Evolutionary conservation across 1,140 invertebrate species (phyloP).

Genomic region (Araneus ventricosus): DNA sequence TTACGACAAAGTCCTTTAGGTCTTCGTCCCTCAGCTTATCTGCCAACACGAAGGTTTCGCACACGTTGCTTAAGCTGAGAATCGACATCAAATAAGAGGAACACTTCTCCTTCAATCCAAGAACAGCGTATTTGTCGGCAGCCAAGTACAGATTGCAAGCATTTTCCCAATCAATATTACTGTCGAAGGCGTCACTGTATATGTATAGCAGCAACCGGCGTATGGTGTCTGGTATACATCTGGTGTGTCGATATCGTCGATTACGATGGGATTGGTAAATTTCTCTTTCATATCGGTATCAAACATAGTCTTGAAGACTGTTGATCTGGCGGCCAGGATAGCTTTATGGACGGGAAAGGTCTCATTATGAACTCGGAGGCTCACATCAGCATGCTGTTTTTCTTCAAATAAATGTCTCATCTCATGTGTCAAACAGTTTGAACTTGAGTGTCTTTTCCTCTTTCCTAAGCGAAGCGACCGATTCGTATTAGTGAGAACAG

Average conservation of each 20-base stretch:
- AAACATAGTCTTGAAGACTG: not conserved
- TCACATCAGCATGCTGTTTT: not conserved
- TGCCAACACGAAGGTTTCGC: too few species aligned
- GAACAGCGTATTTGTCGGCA: too few species aligned
- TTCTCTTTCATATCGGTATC: not conserved
- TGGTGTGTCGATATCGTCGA: constrained; percentile 15
- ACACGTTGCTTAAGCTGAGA: too few species aligned
- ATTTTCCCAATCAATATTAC: too few species aligned
- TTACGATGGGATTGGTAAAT: not conserved
- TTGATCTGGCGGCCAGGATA: not conserved
- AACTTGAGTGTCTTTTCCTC: too few species aligned
- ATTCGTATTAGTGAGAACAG: too few species aligned
- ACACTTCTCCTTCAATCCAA: too few species aligned
- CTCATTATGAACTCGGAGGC: not conserved
- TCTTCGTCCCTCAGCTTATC: too few species aligned
- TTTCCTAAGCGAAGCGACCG: too few species aligned
- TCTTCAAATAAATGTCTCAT: not conserved
- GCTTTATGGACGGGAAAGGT: not conserved
- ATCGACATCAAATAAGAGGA: too few species aligned
- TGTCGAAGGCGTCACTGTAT: not conserved
- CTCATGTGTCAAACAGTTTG: not conserved
- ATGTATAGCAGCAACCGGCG: not conserved
- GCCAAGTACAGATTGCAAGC: too few species aligned
- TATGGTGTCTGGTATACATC: not conserved
- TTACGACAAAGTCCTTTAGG: too few species aligned